phyloP scores from a whole-genome alignment of 2,888 invertebrate genomes.

The Suillia variegata region DNA sequence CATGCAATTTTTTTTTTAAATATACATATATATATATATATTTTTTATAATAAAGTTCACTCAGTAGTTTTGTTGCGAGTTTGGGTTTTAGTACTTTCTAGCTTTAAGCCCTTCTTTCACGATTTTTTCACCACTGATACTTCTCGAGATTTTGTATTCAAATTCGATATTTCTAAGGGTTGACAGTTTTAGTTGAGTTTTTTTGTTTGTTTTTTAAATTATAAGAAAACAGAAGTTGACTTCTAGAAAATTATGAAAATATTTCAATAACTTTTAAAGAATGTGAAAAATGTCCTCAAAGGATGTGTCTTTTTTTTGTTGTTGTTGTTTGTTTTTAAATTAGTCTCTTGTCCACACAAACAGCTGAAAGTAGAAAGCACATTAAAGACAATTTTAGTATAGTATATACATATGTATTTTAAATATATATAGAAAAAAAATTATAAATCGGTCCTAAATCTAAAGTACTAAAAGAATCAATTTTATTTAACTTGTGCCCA shows the following conservation, averaged over 20 bases:
- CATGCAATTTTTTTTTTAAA: too few relatives aligned
- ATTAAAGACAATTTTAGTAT: background rate
- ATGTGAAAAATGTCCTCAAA: conserved; percentile 16
- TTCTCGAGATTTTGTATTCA: background rate
- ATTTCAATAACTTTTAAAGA: conserved; percentile 16
- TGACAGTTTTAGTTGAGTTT: background rate
- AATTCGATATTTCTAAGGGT: too few relatives aligned
- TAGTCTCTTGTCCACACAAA: too few relatives aligned
- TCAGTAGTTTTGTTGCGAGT: background rate
- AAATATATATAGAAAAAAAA: too few relatives aligned
- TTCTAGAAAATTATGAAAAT: conserved; percentile 16
- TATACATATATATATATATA: too few relatives aligned
- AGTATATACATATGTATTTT: too few relatives aligned
- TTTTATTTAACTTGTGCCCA: too few relatives aligned
- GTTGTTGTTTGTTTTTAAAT: too few relatives aligned
- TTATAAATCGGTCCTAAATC: too few relatives aligned
- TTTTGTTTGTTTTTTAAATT: background rate
- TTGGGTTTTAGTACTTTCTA: too few relatives aligned
- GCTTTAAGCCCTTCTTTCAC: background rate
- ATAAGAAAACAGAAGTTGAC: conserved; percentile 17
- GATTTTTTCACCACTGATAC: conserved; percentile 2
- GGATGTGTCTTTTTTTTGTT: background rate
- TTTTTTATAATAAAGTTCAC: conserved; percentile 5
- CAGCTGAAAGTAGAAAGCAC: conserved; percentile 2
- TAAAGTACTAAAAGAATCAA: too few relatives aligned